These are phyloP conservation scores for Hyaena hyaena DNA, from an alignment of 2,113 vertebrate genomes.

Conservation along the genomic window DNA sequence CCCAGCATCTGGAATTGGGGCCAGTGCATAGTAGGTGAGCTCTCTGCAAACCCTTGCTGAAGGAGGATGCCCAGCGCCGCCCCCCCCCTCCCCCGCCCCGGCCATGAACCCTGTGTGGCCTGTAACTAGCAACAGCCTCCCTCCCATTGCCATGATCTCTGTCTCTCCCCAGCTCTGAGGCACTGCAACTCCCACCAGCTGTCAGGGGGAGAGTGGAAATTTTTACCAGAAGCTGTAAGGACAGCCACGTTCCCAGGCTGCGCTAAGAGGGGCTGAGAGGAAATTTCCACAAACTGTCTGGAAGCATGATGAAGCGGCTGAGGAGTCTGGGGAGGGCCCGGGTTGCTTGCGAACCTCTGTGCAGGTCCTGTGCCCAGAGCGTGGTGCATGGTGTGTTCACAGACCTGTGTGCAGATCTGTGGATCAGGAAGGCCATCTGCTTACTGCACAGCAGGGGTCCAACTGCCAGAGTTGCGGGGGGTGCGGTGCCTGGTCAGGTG, in stretches of 20 bases:
- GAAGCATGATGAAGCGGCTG: not conserved
- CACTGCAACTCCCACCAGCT: not conserved
- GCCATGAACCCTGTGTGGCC: not conserved
- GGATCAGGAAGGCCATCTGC: not conserved
- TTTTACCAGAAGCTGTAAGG: conserved; percentile 63
- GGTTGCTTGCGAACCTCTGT: not conserved
- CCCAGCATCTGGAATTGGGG: not conserved
- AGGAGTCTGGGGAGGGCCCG: not conserved
- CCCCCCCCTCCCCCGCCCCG: too few relatives aligned
- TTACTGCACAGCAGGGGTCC: not conserved
- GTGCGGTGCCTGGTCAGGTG: not conserved
- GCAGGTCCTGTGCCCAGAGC: not conserved
- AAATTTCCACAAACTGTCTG: conserved; percentile 65
- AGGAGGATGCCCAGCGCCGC: not conserved
- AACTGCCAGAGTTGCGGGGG: not conserved
- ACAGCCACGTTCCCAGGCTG: not conserved
- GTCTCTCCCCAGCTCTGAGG: not conserved
- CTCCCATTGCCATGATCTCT: not conserved
- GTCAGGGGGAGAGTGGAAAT: conserved; percentile 45
- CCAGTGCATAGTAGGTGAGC: not conserved
- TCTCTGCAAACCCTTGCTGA: not conserved
- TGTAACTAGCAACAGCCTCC: too few relatives aligned
- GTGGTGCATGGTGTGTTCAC: too few relatives aligned
- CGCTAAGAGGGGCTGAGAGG: conserved; percentile 24
- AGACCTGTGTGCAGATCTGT: not conserved